Conservation (phyloP, 2,888 invertebrate species). For the Andrena camellia region DNA sequence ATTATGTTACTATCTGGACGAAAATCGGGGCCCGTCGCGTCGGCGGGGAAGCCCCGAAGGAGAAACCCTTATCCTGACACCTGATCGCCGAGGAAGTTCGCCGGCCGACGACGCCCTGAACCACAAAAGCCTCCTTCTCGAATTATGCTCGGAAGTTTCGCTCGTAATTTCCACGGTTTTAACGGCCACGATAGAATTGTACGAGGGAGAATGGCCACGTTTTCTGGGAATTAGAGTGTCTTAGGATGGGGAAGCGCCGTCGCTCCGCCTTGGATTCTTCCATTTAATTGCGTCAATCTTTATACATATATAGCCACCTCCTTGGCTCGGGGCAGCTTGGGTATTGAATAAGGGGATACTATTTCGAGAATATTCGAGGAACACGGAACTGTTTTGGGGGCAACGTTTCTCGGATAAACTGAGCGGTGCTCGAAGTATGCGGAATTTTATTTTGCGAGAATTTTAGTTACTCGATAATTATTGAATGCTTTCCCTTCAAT, state of each 20-base stretch:
- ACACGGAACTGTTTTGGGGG: no score
- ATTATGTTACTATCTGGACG: constrained; percentile 34
- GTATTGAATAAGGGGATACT: not conserved
- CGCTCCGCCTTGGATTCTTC: not conserved
- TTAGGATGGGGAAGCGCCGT: not conserved
- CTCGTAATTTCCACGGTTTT: constrained; percentile 34
- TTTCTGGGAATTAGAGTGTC: not conserved
- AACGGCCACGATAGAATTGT: constrained; percentile 13
- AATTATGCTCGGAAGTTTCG: constrained; percentile 32
- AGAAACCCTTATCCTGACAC: constrained; percentile 50
- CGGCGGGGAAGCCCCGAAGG: constrained; percentile 34
- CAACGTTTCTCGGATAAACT: no score
- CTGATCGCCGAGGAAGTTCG: constrained; percentile 57
- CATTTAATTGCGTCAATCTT: not conserved
- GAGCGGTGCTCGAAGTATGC: no score
- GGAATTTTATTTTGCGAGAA: not conserved
- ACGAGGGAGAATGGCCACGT: not conserved
- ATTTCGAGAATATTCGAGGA: no score
- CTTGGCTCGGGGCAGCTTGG: not conserved
- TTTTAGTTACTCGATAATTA: not conserved
- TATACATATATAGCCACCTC: not conserved
- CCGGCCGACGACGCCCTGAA: constrained; percentile 32
- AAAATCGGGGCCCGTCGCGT: constrained; percentile 33
- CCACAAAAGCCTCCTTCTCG: constrained; percentile 25
- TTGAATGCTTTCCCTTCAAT: no score